A percentile compares a stretch with the other conserved stretches of the same genome.
Evolutionary conservation across 2,888 invertebrate genomes (phyloP).

Genomic region (Hydropsyche betteni): DNA sequence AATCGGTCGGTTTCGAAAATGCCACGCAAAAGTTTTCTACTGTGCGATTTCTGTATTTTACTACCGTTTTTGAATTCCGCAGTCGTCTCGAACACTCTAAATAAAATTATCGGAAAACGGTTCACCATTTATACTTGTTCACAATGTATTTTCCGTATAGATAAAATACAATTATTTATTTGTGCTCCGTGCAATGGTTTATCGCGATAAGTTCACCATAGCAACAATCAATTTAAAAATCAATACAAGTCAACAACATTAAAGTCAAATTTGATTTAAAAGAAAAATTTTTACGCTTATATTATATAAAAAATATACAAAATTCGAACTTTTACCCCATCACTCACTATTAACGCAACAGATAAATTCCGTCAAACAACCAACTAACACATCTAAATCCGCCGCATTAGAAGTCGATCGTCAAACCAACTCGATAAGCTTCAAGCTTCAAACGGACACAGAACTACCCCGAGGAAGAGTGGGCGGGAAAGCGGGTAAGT

Average conservation of each 20-base stretch:
- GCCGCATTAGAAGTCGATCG: neutral
- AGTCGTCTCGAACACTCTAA: constrained; percentile 10
- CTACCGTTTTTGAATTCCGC: constrained; percentile 18
- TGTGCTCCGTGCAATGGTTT: neutral
- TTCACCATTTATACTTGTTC: constrained; percentile 18
- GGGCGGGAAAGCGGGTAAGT: neutral
- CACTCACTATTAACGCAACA: too few relatives aligned
- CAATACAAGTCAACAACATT: neutral
- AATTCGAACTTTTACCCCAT: too few relatives aligned
- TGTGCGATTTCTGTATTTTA: constrained; percentile 4
- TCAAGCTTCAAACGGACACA: constrained; percentile 1
- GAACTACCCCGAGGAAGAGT: neutral
- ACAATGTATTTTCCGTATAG: neutral
- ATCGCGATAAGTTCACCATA: neutral
- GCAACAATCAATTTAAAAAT: neutral
- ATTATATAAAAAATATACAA: too few relatives aligned
- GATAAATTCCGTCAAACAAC: too few relatives aligned
- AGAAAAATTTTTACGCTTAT: too few relatives aligned
- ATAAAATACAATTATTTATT: constrained; percentile 7
- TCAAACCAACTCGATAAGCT: constrained; percentile 3
- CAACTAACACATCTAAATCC: too few relatives aligned
- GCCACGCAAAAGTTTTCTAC: neutral
- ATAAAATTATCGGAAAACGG: constrained; percentile 21
- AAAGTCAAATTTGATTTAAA: too few relatives aligned
- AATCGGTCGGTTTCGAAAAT: neutral